Evolutionary conservation across 2,888 invertebrate genomes (phyloP).

Genomic region (Cephus nigrinus): DNA sequence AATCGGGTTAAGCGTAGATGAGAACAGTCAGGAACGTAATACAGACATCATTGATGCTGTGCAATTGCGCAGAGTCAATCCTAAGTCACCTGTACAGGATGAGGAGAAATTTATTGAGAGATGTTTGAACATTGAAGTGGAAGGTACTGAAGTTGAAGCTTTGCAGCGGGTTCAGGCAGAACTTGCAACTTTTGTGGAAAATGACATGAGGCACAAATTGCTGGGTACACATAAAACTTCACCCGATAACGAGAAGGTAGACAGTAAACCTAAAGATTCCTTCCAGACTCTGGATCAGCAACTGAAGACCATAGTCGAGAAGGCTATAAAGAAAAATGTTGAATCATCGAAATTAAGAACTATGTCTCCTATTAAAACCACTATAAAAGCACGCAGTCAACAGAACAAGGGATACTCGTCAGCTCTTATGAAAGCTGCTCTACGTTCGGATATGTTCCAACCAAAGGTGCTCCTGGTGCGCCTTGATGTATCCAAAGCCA

Average conservation of each 20-base stretch:
- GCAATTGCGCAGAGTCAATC: constrained; percentile 51
- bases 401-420: constrained; percentile 40
- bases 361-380: not conserved
- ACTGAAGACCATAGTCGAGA: constrained; percentile 55
- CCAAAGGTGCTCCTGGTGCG: constrained; percentile 51
- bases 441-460: constrained; percentile 51
- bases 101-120: constrained; percentile 47
- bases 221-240: not conserved
- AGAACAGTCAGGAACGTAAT: constrained; percentile 45
- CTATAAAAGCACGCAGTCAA: not conserved
- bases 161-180: constrained; percentile 53
- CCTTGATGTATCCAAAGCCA: constrained; percentile 39
- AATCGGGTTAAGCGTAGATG: constrained; percentile 31
- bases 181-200: constrained; percentile 53
- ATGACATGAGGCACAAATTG: constrained; percentile 48
- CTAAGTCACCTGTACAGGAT: constrained; percentile 24
- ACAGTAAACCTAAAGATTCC: constrained; percentile 32
- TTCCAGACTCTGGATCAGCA: constrained; percentile 49
- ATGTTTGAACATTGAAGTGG: constrained; percentile 59
- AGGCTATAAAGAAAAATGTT: constrained; percentile 55
- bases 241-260: not conserved
- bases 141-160: constrained; percentile 52
- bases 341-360: constrained; percentile 37
- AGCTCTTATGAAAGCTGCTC: constrained; percentile 45
- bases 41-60: constrained; percentile 60